Evolutionary conservation across 2,797 vertebrate genomes (phyloP), one percentile per base, ranked within the genome.

Genomic region (Notoglanidium macrostoma): DNA sequence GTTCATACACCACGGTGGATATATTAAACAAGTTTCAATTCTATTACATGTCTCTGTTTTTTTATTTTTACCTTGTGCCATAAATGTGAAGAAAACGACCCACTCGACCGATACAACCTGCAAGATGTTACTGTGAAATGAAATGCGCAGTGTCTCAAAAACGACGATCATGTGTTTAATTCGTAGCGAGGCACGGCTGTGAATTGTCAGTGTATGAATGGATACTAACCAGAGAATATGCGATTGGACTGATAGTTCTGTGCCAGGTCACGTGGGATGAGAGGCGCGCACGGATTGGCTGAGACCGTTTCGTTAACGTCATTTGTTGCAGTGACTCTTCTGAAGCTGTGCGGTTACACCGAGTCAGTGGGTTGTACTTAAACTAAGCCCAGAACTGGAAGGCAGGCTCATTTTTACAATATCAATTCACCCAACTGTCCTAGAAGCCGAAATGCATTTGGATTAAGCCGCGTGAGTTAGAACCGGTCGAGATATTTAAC

Each of bases 261-360:
- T 88, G 87, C 86, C 89, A 19, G 80, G 91, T 93, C 93, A 94
- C 86, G 92, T 86, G 93, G 92, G 89, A 14, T 0, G 11, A 26
- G 7, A 76, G 83, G 74, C 29, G 78, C 82, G 55, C 87, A 85
- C 7, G 72, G 90, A 95, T 94, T 95, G 93, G 94, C 85, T 90
- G 79, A 35, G 85, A 21, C 54, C 85, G 83, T 91, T 89, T 92
- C 44, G 91, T 82, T 85, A 87, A 94, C 94, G 94, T 95, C 94
- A 95, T 93, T 93, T 94, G 94, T 94, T 96, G 94, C 92, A 90
- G 83, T 89, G 93, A 92, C 87, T 85, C 88, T 40, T 40, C 86
- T 57, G 68, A 89, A 68, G 44, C 49, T 5, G 11, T 32, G 55
- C 49, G 46, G 81, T 51, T 35, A 51, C 63, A 83, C 63, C 26